Percentiles rank a stretch among this genome's conserved stretches.
Conservation (phyloP, 2,888 invertebrate species). For the Nasonia oneida region DNA sequence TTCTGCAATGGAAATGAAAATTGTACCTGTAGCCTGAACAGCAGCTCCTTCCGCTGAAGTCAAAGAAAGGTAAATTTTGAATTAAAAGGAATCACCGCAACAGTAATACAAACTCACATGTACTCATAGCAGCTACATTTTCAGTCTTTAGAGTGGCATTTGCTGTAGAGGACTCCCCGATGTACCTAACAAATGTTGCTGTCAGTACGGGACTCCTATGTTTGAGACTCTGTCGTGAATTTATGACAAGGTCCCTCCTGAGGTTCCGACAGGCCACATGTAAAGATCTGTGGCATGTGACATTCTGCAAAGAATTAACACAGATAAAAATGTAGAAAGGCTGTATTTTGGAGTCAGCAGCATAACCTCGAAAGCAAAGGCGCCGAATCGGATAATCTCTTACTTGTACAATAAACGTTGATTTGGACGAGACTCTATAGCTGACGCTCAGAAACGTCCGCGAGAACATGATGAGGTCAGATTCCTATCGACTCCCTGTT, state of each 20-base stretch:
- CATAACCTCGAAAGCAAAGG: constrained; percentile 65
- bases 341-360: background rate
- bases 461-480: constrained; percentile 68
- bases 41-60: background rate
- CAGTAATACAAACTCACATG: constrained; percentile 3
- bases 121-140: constrained; percentile 56
- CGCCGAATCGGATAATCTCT: constrained; percentile 30
- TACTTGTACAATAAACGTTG: constrained; percentile 67
- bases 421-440: constrained; percentile 64
- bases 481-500: background rate
- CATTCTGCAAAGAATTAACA: constrained; percentile 61
- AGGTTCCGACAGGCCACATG: constrained; percentile 48
- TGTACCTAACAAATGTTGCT: constrained; percentile 66
- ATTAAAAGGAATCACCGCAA: background rate
- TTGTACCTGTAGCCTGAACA: constrained; percentile 18
- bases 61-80: constrained; percentile 1
- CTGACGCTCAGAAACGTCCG: constrained; percentile 64
- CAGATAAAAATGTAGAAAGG: constrained; percentile 29
- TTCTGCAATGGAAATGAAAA: background rate
- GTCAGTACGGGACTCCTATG: constrained; percentile 58
- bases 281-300: constrained; percentile 61
- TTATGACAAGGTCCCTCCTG: constrained; percentile 39
- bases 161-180: constrained; percentile 60
- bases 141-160: constrained; percentile 6
- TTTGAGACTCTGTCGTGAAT: constrained; percentile 20